phyloP scores from a whole-genome alignment of 2,888 invertebrate species.

The Sphaerophoria rueppellii region DNA sequence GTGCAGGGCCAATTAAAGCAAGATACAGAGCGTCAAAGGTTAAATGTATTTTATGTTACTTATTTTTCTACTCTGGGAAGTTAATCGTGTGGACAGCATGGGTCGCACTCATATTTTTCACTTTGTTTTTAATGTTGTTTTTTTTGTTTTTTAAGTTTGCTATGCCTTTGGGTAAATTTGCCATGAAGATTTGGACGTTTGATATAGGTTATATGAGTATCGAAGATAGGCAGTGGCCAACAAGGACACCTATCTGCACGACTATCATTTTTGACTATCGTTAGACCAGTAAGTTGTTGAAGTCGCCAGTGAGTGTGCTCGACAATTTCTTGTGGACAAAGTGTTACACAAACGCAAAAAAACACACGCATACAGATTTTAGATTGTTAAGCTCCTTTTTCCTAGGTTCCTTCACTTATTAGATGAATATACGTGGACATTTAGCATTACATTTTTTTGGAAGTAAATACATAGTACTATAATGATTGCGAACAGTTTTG shows the following conservation, averaged over 20 bases:
- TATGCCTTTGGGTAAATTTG: too few species aligned
- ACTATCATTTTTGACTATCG: not conserved
- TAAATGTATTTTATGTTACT: too few species aligned
- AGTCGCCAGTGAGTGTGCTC: not conserved
- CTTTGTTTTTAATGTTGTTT: too few species aligned
- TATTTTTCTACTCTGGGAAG: too few species aligned
- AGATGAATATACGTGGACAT: conserved; percentile 45
- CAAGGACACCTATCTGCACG: conserved; percentile 31
- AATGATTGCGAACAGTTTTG: not conserved
- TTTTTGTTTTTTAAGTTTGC: too few species aligned
- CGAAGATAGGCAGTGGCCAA: conserved; percentile 36
- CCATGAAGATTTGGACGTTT: conserved; percentile 28
- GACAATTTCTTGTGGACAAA: too few species aligned
- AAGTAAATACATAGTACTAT: conserved; percentile 13
- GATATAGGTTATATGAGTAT: conserved; percentile 39
- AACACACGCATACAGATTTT: conserved; percentile 4
- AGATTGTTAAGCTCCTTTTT: conserved; percentile 1
- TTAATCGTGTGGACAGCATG: too few species aligned
- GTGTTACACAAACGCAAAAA: too few species aligned
- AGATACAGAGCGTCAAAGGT: too few species aligned
- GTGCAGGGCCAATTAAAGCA: too few species aligned
- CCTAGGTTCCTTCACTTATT: conserved; percentile 11
- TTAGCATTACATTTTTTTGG: conserved; percentile 15
- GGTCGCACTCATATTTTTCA: too few species aligned
- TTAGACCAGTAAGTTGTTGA: conserved; percentile 23